Percentiles rank a stretch among this genome's conserved stretches.
These are phyloP conservation scores for Phania funesta DNA, from an alignment of 2,888 invertebrate species.

Conservation along the genomic window DNA sequence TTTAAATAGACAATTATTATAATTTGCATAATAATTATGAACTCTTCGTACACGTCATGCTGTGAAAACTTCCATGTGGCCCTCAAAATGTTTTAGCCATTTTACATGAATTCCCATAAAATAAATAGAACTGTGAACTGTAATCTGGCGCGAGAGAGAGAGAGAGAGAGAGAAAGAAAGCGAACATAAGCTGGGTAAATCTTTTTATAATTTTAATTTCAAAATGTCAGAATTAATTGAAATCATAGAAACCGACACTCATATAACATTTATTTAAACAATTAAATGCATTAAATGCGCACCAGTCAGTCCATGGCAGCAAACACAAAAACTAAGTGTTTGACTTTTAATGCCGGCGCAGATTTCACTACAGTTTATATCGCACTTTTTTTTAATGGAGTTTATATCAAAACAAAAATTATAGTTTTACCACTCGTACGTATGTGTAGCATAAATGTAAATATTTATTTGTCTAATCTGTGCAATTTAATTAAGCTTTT, in stretches of 20 bases:
- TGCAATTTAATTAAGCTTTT: no score
- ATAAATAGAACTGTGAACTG: background rate
- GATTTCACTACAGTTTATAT: no score
- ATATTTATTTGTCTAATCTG: no score
- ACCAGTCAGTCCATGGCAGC: background rate
- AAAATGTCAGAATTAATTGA: constrained; percentile 34
- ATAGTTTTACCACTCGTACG: no score
- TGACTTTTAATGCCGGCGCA: no score
- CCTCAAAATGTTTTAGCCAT: background rate
- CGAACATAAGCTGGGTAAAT: background rate
- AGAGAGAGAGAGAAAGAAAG: background rate
- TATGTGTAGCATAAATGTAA: no score
- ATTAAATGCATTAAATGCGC: constrained; percentile 26
- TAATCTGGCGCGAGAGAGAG: no score
- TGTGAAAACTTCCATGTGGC: background rate
- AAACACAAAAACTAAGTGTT: background rate
- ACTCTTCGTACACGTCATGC: constrained; percentile 18
- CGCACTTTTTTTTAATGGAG: no score
- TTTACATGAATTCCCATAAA: background rate
- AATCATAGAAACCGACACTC: constrained; percentile 23
- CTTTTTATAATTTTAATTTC: constrained; percentile 8
- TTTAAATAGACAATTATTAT: constrained; percentile 34
- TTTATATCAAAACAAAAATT: no score
- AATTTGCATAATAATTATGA: constrained; percentile 42
- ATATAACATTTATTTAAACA: constrained; percentile 32